These are phyloP conservation scores for Himalopsyche japonica DNA, from an alignment of 2,888 invertebrate genomes.

Conservation along the genomic window DNA sequence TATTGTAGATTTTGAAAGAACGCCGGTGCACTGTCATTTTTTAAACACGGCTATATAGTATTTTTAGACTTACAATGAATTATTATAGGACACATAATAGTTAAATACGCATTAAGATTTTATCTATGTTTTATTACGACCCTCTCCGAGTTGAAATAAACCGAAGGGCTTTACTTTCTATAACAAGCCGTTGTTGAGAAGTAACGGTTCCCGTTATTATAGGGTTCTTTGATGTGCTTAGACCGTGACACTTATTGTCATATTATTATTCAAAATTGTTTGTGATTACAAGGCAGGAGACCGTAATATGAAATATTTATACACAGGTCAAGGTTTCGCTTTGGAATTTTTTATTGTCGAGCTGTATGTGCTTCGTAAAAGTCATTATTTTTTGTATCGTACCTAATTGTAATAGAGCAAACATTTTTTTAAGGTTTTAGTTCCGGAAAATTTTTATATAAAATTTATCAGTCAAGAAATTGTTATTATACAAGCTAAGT, in stretches of 20 bases:
- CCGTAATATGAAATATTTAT: neutral
- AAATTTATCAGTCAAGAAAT: too few species aligned
- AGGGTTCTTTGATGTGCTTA: neutral
- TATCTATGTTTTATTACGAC: neutral
- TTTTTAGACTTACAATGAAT: neutral
- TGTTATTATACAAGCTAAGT: too few species aligned
- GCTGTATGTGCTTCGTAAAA: neutral
- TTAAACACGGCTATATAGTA: neutral
- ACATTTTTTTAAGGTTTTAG: too few species aligned
- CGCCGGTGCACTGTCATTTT: neutral
- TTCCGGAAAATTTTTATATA: too few species aligned
- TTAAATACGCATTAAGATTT: neutral
- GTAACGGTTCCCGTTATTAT: neutral
- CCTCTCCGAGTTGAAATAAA: neutral
- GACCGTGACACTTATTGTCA: neutral
- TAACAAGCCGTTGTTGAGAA: neutral
- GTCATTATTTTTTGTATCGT: neutral
- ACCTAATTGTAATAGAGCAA: neutral
- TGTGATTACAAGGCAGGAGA: conserved; percentile 13
- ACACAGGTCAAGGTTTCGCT: conserved; percentile 13
- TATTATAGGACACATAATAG: neutral
- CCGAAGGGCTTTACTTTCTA: neutral
- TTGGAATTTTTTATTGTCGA: conserved; percentile 2
- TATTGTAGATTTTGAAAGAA: too few species aligned
- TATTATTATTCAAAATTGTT: conserved; percentile 13